Conservation (phyloP, 2,113 vertebrate species). For the Nematolebias whitei region DNA sequence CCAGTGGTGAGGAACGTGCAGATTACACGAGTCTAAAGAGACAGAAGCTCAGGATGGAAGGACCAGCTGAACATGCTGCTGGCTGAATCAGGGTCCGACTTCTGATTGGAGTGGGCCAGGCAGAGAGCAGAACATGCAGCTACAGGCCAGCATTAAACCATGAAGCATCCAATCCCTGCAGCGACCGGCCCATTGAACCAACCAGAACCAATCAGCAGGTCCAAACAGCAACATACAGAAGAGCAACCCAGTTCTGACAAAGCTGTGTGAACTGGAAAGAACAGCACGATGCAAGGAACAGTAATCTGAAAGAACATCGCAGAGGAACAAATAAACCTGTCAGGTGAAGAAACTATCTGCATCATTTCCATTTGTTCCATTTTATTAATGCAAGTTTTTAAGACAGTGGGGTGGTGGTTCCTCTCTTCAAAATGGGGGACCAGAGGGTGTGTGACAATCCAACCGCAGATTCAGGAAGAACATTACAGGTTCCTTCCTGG, state of each 20-base stretch:
- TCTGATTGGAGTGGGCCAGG: constrained; percentile 26
- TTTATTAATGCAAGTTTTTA: no score
- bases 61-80: constrained; percentile 37
- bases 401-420: no score
- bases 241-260: background rate
- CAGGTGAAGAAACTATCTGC: no score
- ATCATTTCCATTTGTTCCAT: no score
- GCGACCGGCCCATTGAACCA: constrained; percentile 29
- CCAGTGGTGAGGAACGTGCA: constrained; percentile 22
- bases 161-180: constrained; percentile 46
- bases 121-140: constrained; percentile 67
- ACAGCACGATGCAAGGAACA: no score
- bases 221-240: constrained; percentile 17
- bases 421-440: no score
- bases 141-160: background rate
- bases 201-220: constrained; percentile 38
- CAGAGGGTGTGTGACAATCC: no score
- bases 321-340: no score
- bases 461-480: no score
- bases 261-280: no score
- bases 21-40: constrained; percentile 39
- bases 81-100: background rate
- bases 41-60: constrained; percentile 41
- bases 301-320: no score
- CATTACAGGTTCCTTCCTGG: no score